phyloP scores from a whole-genome alignment of 2,888 invertebrate genomes.

The Notocelia uddmanniana region DNA sequence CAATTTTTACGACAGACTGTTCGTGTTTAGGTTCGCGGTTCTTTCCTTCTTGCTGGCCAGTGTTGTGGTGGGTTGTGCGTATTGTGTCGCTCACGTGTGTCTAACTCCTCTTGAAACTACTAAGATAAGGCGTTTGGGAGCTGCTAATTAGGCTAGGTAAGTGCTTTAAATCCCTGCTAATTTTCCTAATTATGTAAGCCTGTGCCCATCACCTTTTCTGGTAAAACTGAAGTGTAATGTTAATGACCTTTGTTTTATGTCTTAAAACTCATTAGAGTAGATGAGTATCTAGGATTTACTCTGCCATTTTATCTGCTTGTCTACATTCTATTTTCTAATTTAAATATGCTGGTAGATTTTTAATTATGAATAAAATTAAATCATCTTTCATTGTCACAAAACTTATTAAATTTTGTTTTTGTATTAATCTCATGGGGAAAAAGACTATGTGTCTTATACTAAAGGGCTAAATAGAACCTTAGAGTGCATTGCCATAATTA shows the following conservation, averaged over 20 bases:
- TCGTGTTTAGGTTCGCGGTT: conserved; percentile 65
- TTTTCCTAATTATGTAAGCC: conserved; percentile 41
- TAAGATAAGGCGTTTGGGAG: conserved; percentile 70
- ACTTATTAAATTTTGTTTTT: not conserved
- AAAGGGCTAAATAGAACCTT: not conserved
- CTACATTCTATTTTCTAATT: not conserved
- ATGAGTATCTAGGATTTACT: not conserved
- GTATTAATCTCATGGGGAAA: not conserved
- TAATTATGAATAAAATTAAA: not conserved
- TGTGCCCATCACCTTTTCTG: not conserved
- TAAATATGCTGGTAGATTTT: not conserved
- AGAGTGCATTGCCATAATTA: not conserved
- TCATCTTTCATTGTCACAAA: not conserved
- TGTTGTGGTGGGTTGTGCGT: conserved; percentile 62
- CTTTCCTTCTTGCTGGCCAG: conserved; percentile 66
- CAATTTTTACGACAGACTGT: conserved; percentile 81
- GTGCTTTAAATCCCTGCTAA: conserved; percentile 54
- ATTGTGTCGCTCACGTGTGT: conserved; percentile 67
- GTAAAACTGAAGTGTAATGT: not conserved
- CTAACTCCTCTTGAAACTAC: conserved; percentile 68
- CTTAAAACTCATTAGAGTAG: not conserved
- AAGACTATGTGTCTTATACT: not conserved
- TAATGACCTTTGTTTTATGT: not conserved
- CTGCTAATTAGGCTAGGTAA: conserved; percentile 63
- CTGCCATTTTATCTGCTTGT: not conserved